phyloP scores from a whole-genome alignment of 2,113 vertebrate species.

The Myotis lucifugus region DNA sequence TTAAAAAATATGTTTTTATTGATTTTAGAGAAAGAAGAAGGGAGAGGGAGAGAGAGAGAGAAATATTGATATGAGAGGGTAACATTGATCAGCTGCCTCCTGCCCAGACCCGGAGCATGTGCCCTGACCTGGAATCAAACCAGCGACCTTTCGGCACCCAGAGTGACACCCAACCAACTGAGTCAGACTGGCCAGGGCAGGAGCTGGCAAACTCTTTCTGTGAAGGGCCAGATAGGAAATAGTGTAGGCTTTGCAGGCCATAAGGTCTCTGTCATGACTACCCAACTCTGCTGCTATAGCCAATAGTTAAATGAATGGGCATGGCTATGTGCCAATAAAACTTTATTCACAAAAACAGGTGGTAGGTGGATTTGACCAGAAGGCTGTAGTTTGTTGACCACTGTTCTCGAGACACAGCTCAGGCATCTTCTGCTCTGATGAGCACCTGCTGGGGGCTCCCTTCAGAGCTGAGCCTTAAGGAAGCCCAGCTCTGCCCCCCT shows the following conservation, averaged over 20 bases:
- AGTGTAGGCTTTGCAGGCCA: background rate
- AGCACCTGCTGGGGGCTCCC: background rate
- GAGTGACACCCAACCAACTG: too few relatives aligned
- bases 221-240: background rate
- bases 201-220: background rate
- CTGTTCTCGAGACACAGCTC: background rate
- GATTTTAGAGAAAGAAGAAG: too few relatives aligned
- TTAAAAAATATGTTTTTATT: background rate
- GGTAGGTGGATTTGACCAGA: background rate
- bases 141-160: too few relatives aligned
- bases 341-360: slow-evolving; percentile 34
- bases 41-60: too few relatives aligned
- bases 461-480: background rate
- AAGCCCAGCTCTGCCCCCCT: background rate
- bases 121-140: too few relatives aligned
- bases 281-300: background rate
- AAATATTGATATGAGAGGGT: too few relatives aligned
- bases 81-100: too few relatives aligned
- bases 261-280: background rate
- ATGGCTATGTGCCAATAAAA: background rate
- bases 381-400: background rate
- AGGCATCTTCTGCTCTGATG: background rate
- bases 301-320: background rate
- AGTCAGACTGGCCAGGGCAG: too few relatives aligned
- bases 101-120: too few relatives aligned